Evolutionary conservation across 2,888 invertebrate species (phyloP), one percentile per base, ranked within the genome.

Genomic region (Altica lythri): DNA sequence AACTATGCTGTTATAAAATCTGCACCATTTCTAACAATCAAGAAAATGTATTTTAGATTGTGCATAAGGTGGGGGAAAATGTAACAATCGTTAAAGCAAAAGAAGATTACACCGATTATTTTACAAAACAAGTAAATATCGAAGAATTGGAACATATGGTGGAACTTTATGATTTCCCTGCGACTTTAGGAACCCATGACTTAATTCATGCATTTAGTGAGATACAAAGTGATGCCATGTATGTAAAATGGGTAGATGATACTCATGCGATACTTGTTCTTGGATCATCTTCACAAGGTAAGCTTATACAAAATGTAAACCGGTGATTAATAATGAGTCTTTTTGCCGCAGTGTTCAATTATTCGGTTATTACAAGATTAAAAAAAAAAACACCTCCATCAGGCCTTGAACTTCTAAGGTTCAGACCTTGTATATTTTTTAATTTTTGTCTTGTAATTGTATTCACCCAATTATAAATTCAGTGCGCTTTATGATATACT

Each of bases 241-340:
- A 76, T 54, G 65, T 76, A 38, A 74, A 75, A 63, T 76, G 75
- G 76, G 72, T 75, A 14, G 74, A 75, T 62, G 74, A 76, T 51
- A 76, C 76, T n/a, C 75, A 75, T 57, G 76, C 75, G 12, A 64
- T 76, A 32, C 63, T 76, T 43, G 73, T 76, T 32, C 64, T 76
- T 46, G 75, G 75, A 12, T 70, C 75, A 37, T 65, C 68, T 3
- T 68, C 66, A 46, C 75, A 75, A 73, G 76, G 76, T 76, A 66
- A 38, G 47, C 35, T n/a, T n/a, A n/a, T n/a, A n/a, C n/a, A n/a
- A n/a, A n/a, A n/a, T n/a, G n/a, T n/a, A n/a, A n/a, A n/a, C n/a
- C n/a, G n/a, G n/a, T n/a, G n/a, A n/a, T n/a, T n/a, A n/a, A n/a
- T n/a, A n/a, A n/a, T n/a, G n/a, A n/a, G n/a, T n/a, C n/a, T n/a